phyloP scores from a whole-genome alignment of 2,113 vertebrate genomes.

The Microtus ochrogaster region DNA sequence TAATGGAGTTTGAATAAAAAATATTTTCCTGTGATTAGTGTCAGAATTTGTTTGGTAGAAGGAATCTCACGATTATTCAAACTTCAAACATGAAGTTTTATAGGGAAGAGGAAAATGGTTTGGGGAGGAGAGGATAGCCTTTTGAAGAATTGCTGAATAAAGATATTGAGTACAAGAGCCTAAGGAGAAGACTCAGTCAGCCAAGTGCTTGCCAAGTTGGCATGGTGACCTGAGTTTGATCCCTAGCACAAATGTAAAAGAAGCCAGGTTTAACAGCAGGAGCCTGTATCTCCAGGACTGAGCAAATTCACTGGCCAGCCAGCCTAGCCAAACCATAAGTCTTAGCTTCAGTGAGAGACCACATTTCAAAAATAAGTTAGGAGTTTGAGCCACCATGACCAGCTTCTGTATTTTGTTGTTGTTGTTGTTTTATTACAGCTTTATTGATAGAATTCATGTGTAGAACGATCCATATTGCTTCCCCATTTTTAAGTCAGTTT shows the following conservation, averaged over 20 bases:
- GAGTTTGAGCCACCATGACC: neutral
- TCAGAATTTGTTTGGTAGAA: conserved; percentile 19
- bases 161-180: neutral
- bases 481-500: neutral
- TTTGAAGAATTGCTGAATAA: neutral
- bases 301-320: neutral
- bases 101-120: neutral
- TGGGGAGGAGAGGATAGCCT: neutral
- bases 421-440: neutral
- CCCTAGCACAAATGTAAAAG: neutral
- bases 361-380: neutral
- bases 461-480: neutral
- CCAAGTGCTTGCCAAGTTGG: neutral
- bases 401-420: neutral
- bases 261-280: neutral
- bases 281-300: neutral
- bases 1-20: neutral
- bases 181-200: neutral
- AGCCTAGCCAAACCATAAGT: neutral
- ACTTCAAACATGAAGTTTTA: neutral
- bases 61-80: neutral
- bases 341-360: neutral
- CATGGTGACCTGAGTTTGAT: neutral
- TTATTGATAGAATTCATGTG: neutral
- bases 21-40: conserved; percentile 9